Conservation (phyloP, 2,888 invertebrate genomes). For the Pyralis farinalis region DNA sequence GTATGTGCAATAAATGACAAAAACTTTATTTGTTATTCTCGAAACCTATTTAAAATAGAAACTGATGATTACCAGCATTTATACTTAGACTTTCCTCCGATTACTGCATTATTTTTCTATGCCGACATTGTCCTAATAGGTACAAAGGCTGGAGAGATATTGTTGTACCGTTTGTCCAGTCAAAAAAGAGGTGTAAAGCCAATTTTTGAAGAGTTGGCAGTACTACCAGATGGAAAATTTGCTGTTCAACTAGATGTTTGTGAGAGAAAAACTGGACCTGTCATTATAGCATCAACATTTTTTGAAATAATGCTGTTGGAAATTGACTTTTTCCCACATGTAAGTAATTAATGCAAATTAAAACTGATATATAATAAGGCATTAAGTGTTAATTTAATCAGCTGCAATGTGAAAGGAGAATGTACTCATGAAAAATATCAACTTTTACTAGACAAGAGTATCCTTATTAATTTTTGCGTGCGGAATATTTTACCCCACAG, state of each 20-base stretch:
- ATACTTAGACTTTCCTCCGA: constrained; percentile 59
- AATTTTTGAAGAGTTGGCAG: constrained; percentile 47
- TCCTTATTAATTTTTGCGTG: too few species aligned
- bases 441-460: too few species aligned
- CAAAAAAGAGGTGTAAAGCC: constrained; percentile 44
- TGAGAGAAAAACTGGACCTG: constrained; percentile 54
- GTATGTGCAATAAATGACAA: constrained; percentile 47
- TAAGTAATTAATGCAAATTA: too few species aligned
- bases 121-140: constrained; percentile 57
- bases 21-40: constrained; percentile 62
- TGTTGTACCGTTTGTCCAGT: constrained; percentile 52
- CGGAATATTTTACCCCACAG: too few species aligned
- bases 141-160: constrained; percentile 47
- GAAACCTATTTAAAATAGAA: constrained; percentile 59
- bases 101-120: constrained; percentile 64
- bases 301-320: constrained; percentile 51
- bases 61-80: constrained; percentile 52
- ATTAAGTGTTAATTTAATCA: too few species aligned
- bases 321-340: constrained; percentile 54
- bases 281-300: constrained; percentile 54
- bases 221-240: constrained; percentile 54
- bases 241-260: constrained; percentile 58
- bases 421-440: too few species aligned
- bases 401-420: too few species aligned
- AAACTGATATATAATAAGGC: too few species aligned